phyloP scores from a whole-genome alignment of 2,797 vertebrate species.

The Buphagus erythrorhynchus region DNA sequence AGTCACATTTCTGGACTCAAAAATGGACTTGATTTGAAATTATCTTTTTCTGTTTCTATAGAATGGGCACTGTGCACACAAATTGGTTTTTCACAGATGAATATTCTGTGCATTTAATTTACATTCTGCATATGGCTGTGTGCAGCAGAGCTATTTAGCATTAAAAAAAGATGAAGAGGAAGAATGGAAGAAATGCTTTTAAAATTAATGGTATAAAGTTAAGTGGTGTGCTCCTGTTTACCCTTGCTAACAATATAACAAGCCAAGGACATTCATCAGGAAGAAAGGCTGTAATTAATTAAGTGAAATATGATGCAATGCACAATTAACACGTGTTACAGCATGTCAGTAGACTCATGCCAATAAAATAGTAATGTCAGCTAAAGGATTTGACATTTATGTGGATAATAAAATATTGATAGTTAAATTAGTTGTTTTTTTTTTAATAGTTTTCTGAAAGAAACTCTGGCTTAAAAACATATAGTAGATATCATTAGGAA shows the following conservation, averaged over 20 bases:
- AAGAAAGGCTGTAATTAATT: background rate
- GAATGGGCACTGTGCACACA: background rate
- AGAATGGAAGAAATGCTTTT: background rate
- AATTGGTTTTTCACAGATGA: background rate
- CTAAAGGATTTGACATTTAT: background rate
- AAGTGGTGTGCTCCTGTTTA: background rate
- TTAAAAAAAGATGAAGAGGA: background rate
- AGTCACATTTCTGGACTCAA: background rate
- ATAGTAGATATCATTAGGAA: background rate
- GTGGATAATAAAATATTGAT: background rate
- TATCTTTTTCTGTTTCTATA: background rate
- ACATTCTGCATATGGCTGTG: background rate
- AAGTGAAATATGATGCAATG: background rate
- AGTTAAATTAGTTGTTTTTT: background rate
- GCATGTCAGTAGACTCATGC: background rate
- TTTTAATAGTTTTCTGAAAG: background rate
- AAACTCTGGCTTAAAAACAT: background rate
- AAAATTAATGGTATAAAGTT: background rate
- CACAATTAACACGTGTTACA: slow-evolving; percentile 29
- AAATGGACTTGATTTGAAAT: background rate
- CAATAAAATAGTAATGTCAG: background rate
- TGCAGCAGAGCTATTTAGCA: background rate
- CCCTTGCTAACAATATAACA: background rate
- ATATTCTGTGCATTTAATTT: background rate
- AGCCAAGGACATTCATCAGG: slow-evolving; percentile 9